phyloP scores from a whole-genome alignment of 2,113 vertebrate species.

The Malurus alboscapulatus region DNA sequence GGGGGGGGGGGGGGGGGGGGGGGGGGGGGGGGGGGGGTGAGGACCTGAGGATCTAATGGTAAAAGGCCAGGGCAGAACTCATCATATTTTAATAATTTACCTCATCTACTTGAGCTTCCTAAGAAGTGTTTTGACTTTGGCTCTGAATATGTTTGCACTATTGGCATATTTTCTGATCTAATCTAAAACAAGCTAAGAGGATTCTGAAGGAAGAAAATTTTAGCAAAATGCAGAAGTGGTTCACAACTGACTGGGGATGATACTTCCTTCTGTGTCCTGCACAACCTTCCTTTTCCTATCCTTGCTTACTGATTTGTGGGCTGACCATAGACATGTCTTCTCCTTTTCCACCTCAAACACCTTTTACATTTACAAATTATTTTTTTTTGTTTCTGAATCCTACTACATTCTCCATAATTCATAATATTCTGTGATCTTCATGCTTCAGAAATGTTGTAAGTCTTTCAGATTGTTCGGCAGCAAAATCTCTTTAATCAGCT shows the following conservation, averaged over 20 bases:
- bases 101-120: not conserved
- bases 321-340: not conserved
- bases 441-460: not conserved
- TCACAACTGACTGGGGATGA: not conserved
- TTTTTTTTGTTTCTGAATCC: not conserved
- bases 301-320: not conserved
- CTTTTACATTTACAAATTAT: not conserved
- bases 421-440: not conserved
- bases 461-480: not conserved
- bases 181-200: not conserved
- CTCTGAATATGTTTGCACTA: not conserved
- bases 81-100: not conserved
- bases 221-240: not conserved
- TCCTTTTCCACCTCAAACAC: not conserved
- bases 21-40: not conserved
- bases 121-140: not conserved
- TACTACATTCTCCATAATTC: not conserved
- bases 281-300: not conserved
- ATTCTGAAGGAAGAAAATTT: slow-evolving; percentile 11
- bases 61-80: not conserved
- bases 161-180: not conserved
- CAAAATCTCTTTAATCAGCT: not conserved
- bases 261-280: not conserved
- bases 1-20: too few relatives aligned
- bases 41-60: not conserved